A percentile compares a stretch with the other conserved stretches of the same genome.
These are phyloP conservation scores for Catharus bicknelli DNA, from an alignment of 2,113 vertebrate genomes.

Conservation along the genomic window DNA sequence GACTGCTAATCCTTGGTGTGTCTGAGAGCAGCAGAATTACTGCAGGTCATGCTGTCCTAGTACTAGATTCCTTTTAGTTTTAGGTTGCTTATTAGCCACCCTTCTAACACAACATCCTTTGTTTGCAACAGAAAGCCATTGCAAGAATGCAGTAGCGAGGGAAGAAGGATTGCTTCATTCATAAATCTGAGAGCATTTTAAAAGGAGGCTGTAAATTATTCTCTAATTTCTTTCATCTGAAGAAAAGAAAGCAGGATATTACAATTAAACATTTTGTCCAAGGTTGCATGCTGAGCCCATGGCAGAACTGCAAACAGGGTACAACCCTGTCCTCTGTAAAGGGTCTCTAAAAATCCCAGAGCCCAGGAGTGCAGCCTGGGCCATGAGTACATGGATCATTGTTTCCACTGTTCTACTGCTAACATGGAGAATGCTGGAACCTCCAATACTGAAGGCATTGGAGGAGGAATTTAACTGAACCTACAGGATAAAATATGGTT, in stretches of 20 bases:
- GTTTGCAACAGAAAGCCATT: constrained; percentile 5
- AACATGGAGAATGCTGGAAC: neutral
- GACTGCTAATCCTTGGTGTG: neutral
- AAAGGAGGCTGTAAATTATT: constrained; percentile 21
- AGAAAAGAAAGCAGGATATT: constrained; percentile 4
- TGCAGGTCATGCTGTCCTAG: neutral
- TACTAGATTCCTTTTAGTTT: neutral
- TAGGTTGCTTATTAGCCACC: neutral
- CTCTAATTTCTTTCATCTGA: constrained; percentile 25
- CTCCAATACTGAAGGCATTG: neutral
- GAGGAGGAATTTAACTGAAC: neutral
- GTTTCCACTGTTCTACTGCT: neutral
- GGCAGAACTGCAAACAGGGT: neutral
- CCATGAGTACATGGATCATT: neutral
- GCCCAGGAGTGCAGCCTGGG: neutral
- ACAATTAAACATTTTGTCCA: neutral
- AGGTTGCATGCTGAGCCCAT: neutral
- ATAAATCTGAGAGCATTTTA: constrained; percentile 32
- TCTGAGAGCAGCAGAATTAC: neutral
- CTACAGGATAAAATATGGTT: neutral
- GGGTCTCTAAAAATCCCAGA: neutral
- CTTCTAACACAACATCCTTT: neutral
- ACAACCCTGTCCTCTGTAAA: neutral
- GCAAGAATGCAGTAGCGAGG: neutral
- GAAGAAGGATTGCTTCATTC: constrained; percentile 44